phyloP scores from a whole-genome alignment of 2,888 invertebrate species.

The Apodemia duryi region DNA sequence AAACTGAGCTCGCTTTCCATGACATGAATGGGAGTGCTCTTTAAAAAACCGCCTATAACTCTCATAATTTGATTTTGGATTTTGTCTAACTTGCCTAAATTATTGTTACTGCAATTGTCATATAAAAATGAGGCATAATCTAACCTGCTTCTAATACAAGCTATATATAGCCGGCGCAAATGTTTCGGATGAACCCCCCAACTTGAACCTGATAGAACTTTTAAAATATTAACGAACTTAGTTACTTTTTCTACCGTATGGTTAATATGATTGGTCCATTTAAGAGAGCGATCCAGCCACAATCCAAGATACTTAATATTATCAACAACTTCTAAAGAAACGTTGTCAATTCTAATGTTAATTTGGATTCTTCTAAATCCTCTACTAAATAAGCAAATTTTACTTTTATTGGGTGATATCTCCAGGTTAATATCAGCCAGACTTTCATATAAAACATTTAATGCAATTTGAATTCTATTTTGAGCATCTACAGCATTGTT shows the following conservation, averaged over 20 bases:
- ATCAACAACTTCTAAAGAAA: not conserved
- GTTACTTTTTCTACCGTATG: not conserved
- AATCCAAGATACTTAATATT: not conserved
- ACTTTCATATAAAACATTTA: not conserved
- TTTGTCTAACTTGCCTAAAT: no score
- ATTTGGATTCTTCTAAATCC: not conserved
- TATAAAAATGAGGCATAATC: no score
- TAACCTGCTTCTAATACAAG: no score
- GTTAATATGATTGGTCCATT: constrained; percentile 8
- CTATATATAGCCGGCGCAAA: no score
- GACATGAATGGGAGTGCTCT: no score
- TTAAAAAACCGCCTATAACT: no score
- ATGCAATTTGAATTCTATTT: not conserved
- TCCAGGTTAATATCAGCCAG: not conserved
- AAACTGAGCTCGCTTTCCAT: no score
- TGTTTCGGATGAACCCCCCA: constrained; percentile 34
- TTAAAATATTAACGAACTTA: not conserved
- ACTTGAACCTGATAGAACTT: constrained; percentile 22
- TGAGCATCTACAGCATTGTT: not conserved
- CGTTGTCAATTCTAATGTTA: not conserved
- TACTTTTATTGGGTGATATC: not conserved
- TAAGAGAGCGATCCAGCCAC: constrained; percentile 14
- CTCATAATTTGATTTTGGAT: no score
- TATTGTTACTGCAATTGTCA: no score
- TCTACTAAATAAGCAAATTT: not conserved